These are phyloP conservation scores for Cydia strobilella DNA, from an alignment of 1,140 invertebrate species.

Conservation along the genomic window DNA sequence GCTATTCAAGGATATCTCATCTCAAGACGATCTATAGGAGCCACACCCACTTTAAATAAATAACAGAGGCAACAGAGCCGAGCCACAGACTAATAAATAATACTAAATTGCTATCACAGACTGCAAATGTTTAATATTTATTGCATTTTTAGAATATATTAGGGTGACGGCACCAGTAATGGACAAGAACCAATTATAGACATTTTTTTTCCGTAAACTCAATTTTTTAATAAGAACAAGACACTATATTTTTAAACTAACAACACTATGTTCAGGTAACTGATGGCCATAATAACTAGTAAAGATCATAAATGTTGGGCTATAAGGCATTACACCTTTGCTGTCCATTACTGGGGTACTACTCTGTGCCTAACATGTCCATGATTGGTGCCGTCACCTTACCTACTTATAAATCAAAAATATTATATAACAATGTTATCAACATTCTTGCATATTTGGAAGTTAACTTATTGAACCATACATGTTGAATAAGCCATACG, in stretches of 20 bases:
- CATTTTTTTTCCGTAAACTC: no score
- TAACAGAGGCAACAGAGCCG: neutral
- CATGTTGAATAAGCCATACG: neutral
- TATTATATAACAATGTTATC: neutral
- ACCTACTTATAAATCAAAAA: neutral
- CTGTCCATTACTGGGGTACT: no score
- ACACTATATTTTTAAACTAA: no score
- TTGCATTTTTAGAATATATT: neutral
- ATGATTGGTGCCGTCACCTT: no score
- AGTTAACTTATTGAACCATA: neutral
- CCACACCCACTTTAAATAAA: constrained; percentile 19
- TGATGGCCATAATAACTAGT: no score
- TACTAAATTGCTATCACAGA: neutral
- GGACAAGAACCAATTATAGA: no score
- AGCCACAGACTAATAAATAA: constrained; percentile 27
- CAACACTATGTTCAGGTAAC: no score
- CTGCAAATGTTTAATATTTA: constrained; percentile 10
- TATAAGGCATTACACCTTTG: no score
- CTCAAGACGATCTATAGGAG: constrained; percentile 24
- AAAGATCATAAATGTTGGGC: no score
- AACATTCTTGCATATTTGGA: neutral
- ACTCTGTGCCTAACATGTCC: no score
- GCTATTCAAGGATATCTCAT: neutral
- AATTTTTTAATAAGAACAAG: no score
- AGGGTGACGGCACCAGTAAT: no score